Evolutionary conservation across 1,140 invertebrate genomes (phyloP).

Genomic region (Triops longicaudatus): DNA sequence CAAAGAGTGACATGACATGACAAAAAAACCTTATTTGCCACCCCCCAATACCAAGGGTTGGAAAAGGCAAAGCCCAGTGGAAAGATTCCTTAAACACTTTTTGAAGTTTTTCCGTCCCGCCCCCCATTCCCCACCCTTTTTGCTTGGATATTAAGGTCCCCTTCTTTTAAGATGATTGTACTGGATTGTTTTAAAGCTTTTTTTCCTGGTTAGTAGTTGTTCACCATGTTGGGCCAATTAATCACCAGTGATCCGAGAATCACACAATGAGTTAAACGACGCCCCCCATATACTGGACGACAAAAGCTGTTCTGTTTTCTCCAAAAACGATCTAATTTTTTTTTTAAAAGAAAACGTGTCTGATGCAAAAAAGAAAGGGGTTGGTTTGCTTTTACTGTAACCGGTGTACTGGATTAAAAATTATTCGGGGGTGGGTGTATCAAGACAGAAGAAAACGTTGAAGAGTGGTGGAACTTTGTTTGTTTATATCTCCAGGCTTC

Average conservation of each 20-base stretch:
- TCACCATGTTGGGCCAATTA: not conserved
- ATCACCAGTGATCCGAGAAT: not conserved
- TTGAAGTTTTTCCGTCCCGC: not conserved
- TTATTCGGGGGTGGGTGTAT: not conserved
- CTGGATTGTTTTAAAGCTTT: too few relatives aligned
- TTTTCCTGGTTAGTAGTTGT: not conserved
- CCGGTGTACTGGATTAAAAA: slow-evolving; percentile 12
- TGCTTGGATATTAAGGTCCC: not conserved
- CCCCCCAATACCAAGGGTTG: slow-evolving; percentile 13
- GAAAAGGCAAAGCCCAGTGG: slow-evolving; percentile 10
- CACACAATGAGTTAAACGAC: not conserved
- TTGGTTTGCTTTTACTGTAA: not conserved
- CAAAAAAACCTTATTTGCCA: slow-evolving; percentile 15
- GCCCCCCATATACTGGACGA: too few relatives aligned
- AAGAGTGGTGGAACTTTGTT: slow-evolving; percentile 4
- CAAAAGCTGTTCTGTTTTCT: not conserved
- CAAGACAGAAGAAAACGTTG: slow-evolving; percentile 15
- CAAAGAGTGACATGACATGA: slow-evolving; percentile 13
- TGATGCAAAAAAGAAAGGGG: not conserved
- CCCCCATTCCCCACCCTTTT: not conserved
- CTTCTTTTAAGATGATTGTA: not conserved
- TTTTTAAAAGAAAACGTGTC: not conserved
- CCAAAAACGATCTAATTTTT: not conserved
- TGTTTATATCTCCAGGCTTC: not conserved
- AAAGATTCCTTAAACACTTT: not conserved